Evolutionary conservation across 2,888 invertebrate species (phyloP).

Genomic region (Ctenicera cuprea): DNA sequence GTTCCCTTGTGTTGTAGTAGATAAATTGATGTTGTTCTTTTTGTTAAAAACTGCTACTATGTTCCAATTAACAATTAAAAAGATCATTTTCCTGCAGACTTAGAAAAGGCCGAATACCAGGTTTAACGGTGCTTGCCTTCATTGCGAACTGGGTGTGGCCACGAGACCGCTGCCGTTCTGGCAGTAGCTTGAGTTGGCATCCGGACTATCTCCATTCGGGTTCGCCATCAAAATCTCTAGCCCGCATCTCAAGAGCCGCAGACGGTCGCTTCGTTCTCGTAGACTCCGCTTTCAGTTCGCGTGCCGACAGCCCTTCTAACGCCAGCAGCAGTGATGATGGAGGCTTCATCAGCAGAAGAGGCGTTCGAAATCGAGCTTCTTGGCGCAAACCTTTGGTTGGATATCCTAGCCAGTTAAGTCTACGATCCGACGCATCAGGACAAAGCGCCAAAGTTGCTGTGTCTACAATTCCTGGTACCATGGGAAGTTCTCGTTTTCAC

Average conservation of each 20-base stretch:
- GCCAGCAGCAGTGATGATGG: constrained; percentile 87
- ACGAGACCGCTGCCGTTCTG: constrained; percentile 80
- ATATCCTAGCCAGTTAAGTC: constrained; percentile 80
- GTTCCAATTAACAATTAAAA: constrained; percentile 35
- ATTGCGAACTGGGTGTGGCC: constrained; percentile 86
- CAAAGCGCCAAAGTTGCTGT: constrained; percentile 72
- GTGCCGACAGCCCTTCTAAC: constrained; percentile 76
- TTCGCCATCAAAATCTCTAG: constrained; percentile 72
- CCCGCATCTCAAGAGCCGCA: constrained; percentile 83
- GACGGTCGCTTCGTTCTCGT: constrained; percentile 84
- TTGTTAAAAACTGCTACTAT: background rate
- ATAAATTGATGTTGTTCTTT: background rate
- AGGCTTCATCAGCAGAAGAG: constrained; percentile 83
- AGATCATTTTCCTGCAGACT: constrained; percentile 77
- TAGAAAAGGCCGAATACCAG: constrained; percentile 96
- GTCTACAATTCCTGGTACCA: constrained; percentile 62
- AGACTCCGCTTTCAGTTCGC: constrained; percentile 73
- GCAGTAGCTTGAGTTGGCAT: constrained; percentile 71
- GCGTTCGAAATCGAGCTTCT: constrained; percentile 75
- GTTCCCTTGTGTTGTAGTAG: background rate
- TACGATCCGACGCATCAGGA: constrained; percentile 80
- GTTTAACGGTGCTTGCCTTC: constrained; percentile 85
- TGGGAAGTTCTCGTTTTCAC: constrained; percentile 65
- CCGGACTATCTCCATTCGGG: constrained; percentile 69
- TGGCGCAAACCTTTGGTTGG: constrained; percentile 81